Evolutionary conservation across 2,113 vertebrate genomes (phyloP).

Genomic region (Mus musculus): DNA sequence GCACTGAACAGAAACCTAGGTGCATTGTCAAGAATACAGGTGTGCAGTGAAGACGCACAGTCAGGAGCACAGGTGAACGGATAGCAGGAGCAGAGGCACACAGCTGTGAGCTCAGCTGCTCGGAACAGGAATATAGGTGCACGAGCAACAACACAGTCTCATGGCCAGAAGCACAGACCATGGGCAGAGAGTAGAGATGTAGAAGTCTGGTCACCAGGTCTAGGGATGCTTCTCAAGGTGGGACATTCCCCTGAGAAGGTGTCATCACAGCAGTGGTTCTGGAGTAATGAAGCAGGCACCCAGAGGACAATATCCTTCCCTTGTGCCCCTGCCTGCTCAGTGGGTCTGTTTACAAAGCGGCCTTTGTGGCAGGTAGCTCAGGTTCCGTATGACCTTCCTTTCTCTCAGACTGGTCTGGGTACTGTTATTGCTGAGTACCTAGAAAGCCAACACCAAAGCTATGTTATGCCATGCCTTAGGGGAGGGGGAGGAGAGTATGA

Average conservation of each 20-base stretch:
- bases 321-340: background rate
- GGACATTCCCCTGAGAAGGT: background rate
- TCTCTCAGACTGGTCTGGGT: background rate
- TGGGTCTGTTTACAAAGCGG: background rate
- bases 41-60: background rate
- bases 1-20: background rate
- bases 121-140: too few relatives aligned
- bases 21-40: background rate
- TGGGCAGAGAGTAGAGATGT: background rate
- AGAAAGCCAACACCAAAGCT: background rate
- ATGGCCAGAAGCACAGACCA: background rate
- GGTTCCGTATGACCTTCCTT: background rate
- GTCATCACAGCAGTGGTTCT: background rate
- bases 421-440: background rate
- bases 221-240: background rate
- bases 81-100: too few relatives aligned
- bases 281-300: background rate
- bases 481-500: too few relatives aligned
- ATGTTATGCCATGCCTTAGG: background rate
- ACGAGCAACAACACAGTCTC: too few relatives aligned
- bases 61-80: background rate
- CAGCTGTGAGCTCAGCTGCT: too few relatives aligned
- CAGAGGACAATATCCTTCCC: background rate
- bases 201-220: background rate
- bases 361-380: background rate